Percentiles rank a stretch among this genome's conserved stretches.
phyloP scores from a whole-genome alignment of 2,797 vertebrate genomes.

The Hipposideros larvatus region DNA sequence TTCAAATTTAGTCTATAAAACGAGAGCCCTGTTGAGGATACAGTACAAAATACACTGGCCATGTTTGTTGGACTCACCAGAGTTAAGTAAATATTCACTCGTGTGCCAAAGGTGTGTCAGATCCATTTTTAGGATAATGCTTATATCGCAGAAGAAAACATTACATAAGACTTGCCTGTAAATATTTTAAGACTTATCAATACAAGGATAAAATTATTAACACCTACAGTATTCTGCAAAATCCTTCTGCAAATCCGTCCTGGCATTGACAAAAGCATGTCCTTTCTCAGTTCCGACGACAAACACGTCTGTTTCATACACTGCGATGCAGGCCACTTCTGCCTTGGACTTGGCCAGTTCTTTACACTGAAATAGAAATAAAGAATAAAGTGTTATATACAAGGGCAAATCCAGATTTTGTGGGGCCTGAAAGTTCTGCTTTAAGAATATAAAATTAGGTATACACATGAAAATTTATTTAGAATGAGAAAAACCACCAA shows the following conservation, averaged over 20 bases:
- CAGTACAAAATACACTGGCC: neutral
- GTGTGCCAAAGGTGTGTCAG: neutral
- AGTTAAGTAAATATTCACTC: neutral
- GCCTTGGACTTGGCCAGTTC: constrained; percentile 91
- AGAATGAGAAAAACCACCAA: neutral
- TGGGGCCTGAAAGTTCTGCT: neutral
- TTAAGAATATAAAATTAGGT: neutral
- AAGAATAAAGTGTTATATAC: neutral
- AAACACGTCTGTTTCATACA: constrained; percentile 89
- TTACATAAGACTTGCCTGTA: neutral
- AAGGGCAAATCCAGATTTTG: neutral
- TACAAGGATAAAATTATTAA: neutral
- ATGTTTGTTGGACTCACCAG: neutral
- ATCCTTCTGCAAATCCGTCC: constrained; percentile 89
- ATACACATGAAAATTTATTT: neutral
- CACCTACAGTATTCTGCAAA: constrained; percentile 91
- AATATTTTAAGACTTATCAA: neutral
- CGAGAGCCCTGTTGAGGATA: neutral
- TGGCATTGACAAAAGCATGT: constrained; percentile 87
- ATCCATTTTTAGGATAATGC: neutral
- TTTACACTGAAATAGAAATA: constrained; percentile 87
- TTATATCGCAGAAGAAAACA: neutral
- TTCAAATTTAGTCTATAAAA: neutral
- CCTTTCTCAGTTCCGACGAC: constrained; percentile 90
- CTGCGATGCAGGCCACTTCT: constrained; percentile 90